phyloP scores from a whole-genome alignment of 2,888 invertebrate species.

The Drosophila aldrichi region DNA sequence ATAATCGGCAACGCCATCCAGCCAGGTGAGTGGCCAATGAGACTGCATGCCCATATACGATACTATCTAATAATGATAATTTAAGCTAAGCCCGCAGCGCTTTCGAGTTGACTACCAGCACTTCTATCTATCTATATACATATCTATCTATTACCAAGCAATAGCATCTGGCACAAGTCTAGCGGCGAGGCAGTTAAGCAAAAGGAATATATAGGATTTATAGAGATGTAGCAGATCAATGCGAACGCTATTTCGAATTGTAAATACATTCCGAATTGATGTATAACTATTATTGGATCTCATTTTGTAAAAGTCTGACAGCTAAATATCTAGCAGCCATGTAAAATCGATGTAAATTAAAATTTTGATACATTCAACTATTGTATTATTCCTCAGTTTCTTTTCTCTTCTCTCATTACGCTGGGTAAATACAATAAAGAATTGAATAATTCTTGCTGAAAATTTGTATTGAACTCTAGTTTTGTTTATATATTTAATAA shows the following conservation, averaged over 20 bases:
- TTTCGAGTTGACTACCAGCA: conserved; percentile 77
- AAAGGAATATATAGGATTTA: background rate
- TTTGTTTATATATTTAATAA: too few species aligned
- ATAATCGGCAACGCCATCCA: conserved; percentile 90
- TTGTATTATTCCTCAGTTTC: too few species aligned
- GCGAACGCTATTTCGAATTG: background rate
- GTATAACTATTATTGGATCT: background rate
- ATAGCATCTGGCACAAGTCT: conserved; percentile 50
- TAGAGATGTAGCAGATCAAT: background rate
- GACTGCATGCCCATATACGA: conserved; percentile 28
- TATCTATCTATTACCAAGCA: conserved; percentile 38
- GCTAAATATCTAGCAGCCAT: too few species aligned
- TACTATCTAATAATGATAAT: conserved; percentile 35
- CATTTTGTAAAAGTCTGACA: too few species aligned
- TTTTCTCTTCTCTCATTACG: too few species aligned
- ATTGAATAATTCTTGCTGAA: too few species aligned
- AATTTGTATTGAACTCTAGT: too few species aligned
- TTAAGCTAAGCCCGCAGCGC: conserved; percentile 74
- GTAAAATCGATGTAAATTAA: too few species aligned
- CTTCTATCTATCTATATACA: conserved; percentile 25
- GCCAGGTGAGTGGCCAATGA: conserved; percentile 83
- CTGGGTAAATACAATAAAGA: too few species aligned
- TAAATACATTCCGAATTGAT: too few species aligned
- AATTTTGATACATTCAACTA: background rate
- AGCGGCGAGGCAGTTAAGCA: conserved; percentile 29